Conservation (phyloP, 1,140 invertebrate genomes). For the Brachionus sp. region DNA sequence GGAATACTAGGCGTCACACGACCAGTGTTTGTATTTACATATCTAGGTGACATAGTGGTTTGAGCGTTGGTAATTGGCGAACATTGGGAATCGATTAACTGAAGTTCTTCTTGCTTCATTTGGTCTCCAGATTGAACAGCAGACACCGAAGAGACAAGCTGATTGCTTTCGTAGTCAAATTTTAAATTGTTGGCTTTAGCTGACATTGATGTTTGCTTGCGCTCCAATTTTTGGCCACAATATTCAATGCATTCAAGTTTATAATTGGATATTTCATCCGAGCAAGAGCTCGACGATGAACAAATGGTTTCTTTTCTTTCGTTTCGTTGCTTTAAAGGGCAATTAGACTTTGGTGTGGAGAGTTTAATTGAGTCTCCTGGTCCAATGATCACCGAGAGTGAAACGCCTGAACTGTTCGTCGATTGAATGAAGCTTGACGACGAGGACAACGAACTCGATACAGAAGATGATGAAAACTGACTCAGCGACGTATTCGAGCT, state of each 20-base stretch:
- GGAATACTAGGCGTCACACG: neutral
- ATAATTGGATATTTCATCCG: conserved; percentile 25
- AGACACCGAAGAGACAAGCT: neutral
- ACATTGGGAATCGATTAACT: neutral
- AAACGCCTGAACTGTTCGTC: neutral
- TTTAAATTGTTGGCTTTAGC: neutral
- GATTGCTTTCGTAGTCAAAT: neutral
- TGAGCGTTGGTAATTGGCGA: neutral
- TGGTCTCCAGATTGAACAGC: neutral
- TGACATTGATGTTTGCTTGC: neutral
- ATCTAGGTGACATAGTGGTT: neutral
- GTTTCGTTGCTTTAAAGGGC: neutral
- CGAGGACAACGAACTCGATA: neutral
- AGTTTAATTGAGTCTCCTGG: conserved; percentile 30
- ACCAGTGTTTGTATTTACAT: neutral
- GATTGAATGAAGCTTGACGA: conserved; percentile 17
- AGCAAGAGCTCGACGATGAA: conserved; percentile 22
- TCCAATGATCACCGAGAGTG: conserved; percentile 4
- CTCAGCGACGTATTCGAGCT: conserved; percentile 14
- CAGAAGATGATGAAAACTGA: conserved; percentile 18
- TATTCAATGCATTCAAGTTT: conserved; percentile 17
- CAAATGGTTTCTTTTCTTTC: conserved; percentile 25
- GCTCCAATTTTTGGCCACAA: neutral
- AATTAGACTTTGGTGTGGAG: neutral
- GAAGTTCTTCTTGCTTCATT: neutral